A percentile compares a stretch with the other conserved stretches of the same genome.
These are phyloP conservation scores for Erinaceus europaeus DNA, from an alignment of 2,113 vertebrate genomes.

Conservation along the genomic window DNA sequence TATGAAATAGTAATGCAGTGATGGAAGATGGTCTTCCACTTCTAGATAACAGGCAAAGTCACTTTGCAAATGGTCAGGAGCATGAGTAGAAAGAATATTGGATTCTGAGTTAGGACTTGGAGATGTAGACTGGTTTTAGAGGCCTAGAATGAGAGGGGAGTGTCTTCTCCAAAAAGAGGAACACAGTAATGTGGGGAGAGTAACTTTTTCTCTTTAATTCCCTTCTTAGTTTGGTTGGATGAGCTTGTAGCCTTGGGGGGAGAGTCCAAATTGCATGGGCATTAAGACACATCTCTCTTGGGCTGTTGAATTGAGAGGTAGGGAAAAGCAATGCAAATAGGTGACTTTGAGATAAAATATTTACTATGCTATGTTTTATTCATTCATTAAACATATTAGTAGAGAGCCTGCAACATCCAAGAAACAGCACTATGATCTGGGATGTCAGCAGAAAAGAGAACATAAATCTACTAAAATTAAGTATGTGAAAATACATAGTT, in stretches of 20 bases:
- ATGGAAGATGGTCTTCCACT: neutral
- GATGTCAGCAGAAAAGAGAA: neutral
- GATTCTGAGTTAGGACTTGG: neutral
- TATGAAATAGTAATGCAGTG: accelerated
- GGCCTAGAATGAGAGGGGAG: neutral
- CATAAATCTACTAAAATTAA: neutral
- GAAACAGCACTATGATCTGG: neutral
- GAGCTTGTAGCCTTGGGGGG: too few species aligned
- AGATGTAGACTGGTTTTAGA: neutral
- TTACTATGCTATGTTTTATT: neutral
- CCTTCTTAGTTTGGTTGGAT: neutral
- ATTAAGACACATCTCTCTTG: neutral
- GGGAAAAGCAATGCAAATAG: neutral
- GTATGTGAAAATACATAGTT: neutral
- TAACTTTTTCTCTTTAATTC: neutral
- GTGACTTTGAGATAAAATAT: neutral
- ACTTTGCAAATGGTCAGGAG: neutral
- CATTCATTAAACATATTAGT: neutral
- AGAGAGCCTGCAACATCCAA: neutral
- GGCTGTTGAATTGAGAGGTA: neutral
- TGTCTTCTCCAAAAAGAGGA: neutral
- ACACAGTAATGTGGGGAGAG: accelerated
- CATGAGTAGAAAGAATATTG: neutral
- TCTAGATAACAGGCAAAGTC: neutral
- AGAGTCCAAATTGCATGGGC: neutral